phyloP scores from a whole-genome alignment of 2,888 invertebrate genomes.

The Lingula anatina region DNA sequence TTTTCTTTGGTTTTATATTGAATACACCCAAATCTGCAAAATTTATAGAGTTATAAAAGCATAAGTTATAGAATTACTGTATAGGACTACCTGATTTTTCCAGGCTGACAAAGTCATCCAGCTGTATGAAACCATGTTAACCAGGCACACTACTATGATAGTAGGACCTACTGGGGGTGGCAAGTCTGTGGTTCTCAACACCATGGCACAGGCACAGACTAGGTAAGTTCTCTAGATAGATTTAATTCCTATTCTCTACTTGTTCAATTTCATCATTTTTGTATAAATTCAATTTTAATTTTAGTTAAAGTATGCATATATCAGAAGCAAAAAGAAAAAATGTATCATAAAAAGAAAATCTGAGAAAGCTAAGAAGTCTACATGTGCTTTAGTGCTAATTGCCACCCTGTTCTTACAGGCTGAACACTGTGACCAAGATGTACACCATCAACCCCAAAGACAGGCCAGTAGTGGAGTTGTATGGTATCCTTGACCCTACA shows the following conservation, averaged over 20 bases:
- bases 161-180: constrained; percentile 92
- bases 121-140: constrained; percentile 92
- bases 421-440: constrained; percentile 75
- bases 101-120: constrained; percentile 85
- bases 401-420: constrained; percentile 40
- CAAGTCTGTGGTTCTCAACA: constrained; percentile 78
- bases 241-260: not conserved
- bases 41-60: too few species aligned
- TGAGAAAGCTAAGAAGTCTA: too few species aligned
- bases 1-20: too few species aligned
- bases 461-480: constrained; percentile 81
- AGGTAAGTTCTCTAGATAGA: too few species aligned
- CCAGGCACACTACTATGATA: constrained; percentile 84
- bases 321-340: not conserved
- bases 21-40: too few species aligned
- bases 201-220: constrained; percentile 73
- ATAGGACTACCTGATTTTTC: too few species aligned
- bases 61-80: too few species aligned
- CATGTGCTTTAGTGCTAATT: too few species aligned
- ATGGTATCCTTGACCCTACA: constrained; percentile 78
- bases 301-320: not conserved
- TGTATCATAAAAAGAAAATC: too few species aligned
- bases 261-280: not conserved
- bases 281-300: constrained; percentile 3
- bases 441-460: constrained; percentile 83